Conservation (phyloP, 2,113 vertebrate species). For the Dunckerocampus dactyliophorus region DNA sequence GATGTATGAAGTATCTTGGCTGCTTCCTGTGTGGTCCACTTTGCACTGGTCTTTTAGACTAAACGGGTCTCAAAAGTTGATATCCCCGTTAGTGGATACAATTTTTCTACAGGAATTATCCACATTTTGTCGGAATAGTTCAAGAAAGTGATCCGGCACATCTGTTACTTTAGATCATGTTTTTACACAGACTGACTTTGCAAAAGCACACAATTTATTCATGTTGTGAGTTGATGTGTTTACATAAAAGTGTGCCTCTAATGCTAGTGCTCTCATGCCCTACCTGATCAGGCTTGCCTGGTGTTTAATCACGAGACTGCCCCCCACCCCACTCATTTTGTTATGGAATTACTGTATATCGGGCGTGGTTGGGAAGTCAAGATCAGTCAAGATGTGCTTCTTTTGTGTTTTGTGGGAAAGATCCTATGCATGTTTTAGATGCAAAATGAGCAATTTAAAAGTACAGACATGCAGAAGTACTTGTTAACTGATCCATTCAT, state of each 20-base stretch:
- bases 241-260: not conserved
- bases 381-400: constrained; percentile 22
- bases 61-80: constrained; percentile 11
- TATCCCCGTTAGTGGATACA: constrained; percentile 20
- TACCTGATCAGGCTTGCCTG: constrained; percentile 37
- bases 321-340: not conserved
- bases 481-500: constrained; percentile 34
- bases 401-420: not conserved
- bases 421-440: not conserved
- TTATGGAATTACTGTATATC: constrained; percentile 46
- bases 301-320: constrained; percentile 14
- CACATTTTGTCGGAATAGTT: constrained; percentile 8
- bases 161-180: not conserved
- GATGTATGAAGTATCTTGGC: constrained; percentile 28
- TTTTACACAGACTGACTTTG: not conserved
- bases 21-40: constrained; percentile 49
- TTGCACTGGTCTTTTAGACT: constrained; percentile 13
- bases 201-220: not conserved
- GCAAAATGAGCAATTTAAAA: constrained; percentile 3
- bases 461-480: constrained; percentile 16
- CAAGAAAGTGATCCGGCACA: no score
- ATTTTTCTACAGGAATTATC: constrained; percentile 26
- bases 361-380: constrained; percentile 33
- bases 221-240: constrained; percentile 1
- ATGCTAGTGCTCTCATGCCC: constrained; percentile 11